Evolutionary conservation across 37 sponge, comb jelly and placozoan species (phyloP).

Genomic region (Lycopodina hypogea): DNA sequence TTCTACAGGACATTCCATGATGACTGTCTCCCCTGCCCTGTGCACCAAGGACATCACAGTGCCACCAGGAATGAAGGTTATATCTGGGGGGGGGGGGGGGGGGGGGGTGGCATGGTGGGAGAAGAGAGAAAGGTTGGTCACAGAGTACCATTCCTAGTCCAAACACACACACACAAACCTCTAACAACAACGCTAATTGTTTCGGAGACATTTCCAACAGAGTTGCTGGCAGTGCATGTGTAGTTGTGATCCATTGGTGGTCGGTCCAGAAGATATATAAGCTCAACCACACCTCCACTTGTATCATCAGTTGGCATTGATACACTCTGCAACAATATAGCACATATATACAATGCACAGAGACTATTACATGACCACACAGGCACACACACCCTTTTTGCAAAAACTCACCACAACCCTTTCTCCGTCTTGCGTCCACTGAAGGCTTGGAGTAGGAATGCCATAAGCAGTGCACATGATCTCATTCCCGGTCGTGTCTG

Average conservation of each 20-base stretch:
- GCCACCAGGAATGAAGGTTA: not conserved
- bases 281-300: not conserved
- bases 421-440: not conserved
- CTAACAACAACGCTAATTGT: not conserved
- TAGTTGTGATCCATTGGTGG: not conserved
- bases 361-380: no score
- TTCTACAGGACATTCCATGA: not conserved
- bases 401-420: conserved; percentile 5
- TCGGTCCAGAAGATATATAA: not conserved
- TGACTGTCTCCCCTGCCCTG: conserved; percentile 2
- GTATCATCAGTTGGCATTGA: not conserved
- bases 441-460: conserved; percentile 28
- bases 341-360: no score
- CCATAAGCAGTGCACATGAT: conserved; percentile 23
- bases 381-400: no score
- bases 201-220: not conserved
- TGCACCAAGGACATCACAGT: not conserved
- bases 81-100: not conserved
- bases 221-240: conserved; percentile 18
- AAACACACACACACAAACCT: not conserved
- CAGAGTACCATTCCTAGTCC: not conserved
- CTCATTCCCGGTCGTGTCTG: not conserved
- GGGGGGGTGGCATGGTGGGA: not conserved
- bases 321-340: not conserved
- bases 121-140: not conserved